Evolutionary conservation across 2,888 invertebrate genomes (phyloP), one percentile per base, ranked within the genome.

Genomic region (Drosophila leonis): DNA sequence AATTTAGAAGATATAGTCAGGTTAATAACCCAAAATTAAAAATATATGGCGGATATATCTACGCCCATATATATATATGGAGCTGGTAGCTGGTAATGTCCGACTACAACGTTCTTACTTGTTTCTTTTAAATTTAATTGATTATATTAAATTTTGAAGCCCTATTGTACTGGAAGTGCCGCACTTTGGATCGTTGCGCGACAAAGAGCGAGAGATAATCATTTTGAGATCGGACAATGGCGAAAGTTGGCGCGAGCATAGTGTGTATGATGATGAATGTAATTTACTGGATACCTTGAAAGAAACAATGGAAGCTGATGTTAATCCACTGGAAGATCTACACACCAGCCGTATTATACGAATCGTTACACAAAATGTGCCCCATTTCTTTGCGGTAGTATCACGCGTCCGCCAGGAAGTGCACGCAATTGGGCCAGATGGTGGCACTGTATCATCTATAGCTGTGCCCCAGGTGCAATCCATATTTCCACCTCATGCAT

Each of bases 211-310:
- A 7, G 99, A 99, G 94, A 98, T 99, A 55, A 97, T 99, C 41
- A 97, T 99, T 79, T 94, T 99, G 74, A 95, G 99, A 55, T 98
- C 98, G 5, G 99, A 99, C 93, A 98, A 99, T 89, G 99, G 99
- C 20, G 98, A 99, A 93, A 98, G 97, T 35, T 99, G 99, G 99
- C 97, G 98, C 78, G 99, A 99, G 91, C 99, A 99, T 92, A 96
- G 96, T 41, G 93, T 97, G 70, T 96, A 96, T 90, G 97, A 97
- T 66, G 96, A 95, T 61, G 97, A 98, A 91, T 97, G 98, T 90
- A 96, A 97, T 54, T 96, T 98, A 37, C 96, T 98, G 93, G 98
- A 98, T 91, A 97, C 98, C 29, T 94, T 99, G 69, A 97, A 98
- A 91, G 98, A 98, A 91, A 96, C 96, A 80, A 81, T 85, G 29